Percentiles rank a stretch among this genome's conserved stretches.
These are phyloP conservation scores for Xestia c-nigrum DNA, from an alignment of 2,888 invertebrate species.

Conservation along the genomic window DNA sequence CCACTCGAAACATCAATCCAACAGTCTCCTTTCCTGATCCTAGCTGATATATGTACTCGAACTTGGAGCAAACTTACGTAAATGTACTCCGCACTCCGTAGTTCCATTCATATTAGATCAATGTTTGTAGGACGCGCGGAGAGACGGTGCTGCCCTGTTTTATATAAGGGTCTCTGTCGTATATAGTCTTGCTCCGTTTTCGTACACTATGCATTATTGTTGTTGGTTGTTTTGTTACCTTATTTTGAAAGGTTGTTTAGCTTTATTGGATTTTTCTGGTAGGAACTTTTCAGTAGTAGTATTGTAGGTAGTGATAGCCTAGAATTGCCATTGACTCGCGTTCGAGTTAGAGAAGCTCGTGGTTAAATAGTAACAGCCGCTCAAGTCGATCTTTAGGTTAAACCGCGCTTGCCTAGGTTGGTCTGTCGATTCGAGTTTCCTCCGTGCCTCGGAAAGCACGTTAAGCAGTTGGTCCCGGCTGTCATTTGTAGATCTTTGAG, in stretches of 20 bases:
- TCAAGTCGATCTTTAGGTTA: no score
- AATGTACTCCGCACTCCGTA: conserved; percentile 5
- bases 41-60: neutral
- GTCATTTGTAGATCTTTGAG: no score
- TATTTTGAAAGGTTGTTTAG: conserved; percentile 1
- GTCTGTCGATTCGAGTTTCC: no score
- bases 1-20: neutral
- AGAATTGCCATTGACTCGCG: no score
- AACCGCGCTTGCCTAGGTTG: no score
- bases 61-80: conserved; percentile 32
- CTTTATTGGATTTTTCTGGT: neutral
- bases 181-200: neutral
- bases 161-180: neutral
- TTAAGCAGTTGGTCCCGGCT: no score
- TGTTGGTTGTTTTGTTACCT: neutral
- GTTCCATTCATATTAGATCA: conserved; percentile 54
- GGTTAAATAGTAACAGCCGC: no score
- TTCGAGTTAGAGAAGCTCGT: no score
- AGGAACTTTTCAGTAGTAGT: neutral
- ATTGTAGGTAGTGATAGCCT: no score
- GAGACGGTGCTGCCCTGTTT: conserved; percentile 20
- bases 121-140: conserved; percentile 18
- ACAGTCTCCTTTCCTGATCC: neutral
- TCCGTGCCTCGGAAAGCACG: no score
- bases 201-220: conserved; percentile 4